Conservation (phyloP, 2,113 vertebrate genomes). For the Chlamydotis undulata region DNA sequence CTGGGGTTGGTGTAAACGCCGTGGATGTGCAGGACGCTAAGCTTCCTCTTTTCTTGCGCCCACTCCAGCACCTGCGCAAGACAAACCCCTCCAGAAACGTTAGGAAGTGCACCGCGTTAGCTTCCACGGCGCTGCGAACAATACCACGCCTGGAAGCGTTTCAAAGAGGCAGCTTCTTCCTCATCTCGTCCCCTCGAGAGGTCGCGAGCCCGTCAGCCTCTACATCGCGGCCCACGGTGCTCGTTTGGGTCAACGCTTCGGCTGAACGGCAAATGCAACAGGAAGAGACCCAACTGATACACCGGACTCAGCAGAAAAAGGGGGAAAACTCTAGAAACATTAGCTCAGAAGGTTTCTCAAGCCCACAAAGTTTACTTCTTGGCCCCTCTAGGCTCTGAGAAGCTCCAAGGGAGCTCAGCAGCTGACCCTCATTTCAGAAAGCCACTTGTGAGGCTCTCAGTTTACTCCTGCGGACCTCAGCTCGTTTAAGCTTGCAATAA, state of each 20-base stretch:
- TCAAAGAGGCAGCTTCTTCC: not conserved
- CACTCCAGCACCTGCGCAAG: constrained; percentile 89
- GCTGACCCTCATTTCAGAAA: not conserved
- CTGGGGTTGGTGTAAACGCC: constrained; percentile 96
- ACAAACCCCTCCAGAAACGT: not conserved
- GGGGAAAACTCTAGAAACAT: not conserved
- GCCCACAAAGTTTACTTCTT: not conserved
- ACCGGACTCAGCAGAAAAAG: not conserved
- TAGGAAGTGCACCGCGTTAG: accelerated
- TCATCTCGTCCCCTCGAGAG: not conserved
- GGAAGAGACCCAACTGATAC: not conserved
- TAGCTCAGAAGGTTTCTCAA: accelerated
- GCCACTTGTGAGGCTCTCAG: accelerated
- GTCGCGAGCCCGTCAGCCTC: not conserved
- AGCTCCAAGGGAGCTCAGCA: not conserved
- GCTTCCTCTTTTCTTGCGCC: constrained; percentile 92
- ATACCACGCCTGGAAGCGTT: not conserved
- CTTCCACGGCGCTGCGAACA: not conserved
- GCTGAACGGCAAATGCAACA: not conserved
- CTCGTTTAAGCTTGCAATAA: not conserved
- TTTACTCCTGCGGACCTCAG: not conserved
- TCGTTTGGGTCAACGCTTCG: not conserved
- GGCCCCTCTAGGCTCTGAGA: not conserved
- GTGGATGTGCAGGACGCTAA: constrained; percentile 95
- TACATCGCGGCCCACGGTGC: not conserved